These are phyloP conservation scores for Sarcoramphus papa DNA, from an alignment of 2,797 vertebrate species.

Conservation along the genomic window DNA sequence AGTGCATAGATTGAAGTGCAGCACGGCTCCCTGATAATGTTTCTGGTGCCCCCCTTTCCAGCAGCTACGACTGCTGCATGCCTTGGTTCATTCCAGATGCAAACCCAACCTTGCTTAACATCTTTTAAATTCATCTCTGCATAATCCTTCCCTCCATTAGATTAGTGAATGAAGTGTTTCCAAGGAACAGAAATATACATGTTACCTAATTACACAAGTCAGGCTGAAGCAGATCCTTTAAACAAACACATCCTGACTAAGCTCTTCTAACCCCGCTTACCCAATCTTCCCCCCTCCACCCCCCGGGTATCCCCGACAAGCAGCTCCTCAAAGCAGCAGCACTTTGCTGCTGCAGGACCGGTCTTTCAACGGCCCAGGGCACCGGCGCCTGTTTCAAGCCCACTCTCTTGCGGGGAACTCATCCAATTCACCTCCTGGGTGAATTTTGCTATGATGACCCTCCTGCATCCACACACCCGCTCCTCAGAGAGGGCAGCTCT, in stretches of 20 bases:
- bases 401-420: background rate
- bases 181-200: slow-evolving; percentile 10
- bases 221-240: slow-evolving; percentile 39
- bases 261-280: background rate
- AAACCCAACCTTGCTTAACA: background rate
- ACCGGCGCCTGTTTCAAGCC: background rate
- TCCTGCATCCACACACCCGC: background rate
- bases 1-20: background rate
- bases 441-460: background rate
- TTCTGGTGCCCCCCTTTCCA: background rate
- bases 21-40: background rate
- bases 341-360: background rate
- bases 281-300: background rate
- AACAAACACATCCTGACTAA: slow-evolving; percentile 35
- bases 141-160: slow-evolving; percentile 22
- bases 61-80: background rate
- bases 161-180: slow-evolving; percentile 35
- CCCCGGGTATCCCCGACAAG: background rate
- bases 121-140: background rate
- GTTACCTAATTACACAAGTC: slow-evolving; percentile 43
- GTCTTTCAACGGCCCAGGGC: background rate
- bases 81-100: background rate
- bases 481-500: background rate
- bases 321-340: background rate
- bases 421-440: background rate